Evolutionary conservation across 1,140 invertebrate genomes (phyloP), one percentile per base, ranked within the genome.

Genomic region (Tetranychus cinnabarinus): DNA sequence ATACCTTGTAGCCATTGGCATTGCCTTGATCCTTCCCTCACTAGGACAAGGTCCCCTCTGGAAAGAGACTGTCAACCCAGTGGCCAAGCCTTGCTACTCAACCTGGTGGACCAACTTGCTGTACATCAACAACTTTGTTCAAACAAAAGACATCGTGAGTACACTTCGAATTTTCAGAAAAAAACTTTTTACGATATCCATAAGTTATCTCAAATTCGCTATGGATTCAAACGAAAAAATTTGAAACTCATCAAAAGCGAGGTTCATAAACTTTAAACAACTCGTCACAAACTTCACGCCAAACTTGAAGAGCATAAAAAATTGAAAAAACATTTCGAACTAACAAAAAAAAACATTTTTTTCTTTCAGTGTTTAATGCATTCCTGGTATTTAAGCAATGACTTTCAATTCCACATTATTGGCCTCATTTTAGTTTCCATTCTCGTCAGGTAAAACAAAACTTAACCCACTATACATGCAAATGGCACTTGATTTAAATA

Each of bases 81-180:
- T 66, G 0, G 45, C 64, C 2, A 56, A 65, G 23, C 58, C 50
- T 8, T 69, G 68, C 35, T 42, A 59, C 35, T 61, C 60, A 10
- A 61, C 65, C n/a, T 69, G 67, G 67, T 69, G 68, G 68, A 55
- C 59, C 3, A 69, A 67, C 46, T 52, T 66, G 7, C 33, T 69
- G 12, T 69, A 64, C 46, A n/a, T 65, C 15, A 65, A 65, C 31
- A 62, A 63, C 35, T 56, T 60, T 55, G 33, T 65, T 6, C 50
- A 64, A 37, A 45, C 48, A 7, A 36, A 58, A 7, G 37, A 65
- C 23, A 65, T 65, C 1, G 62, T 64, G 58, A 56, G 56, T 63
- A 39, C 37, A 47, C 12, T 58, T 35, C 37, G 6, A 37, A 42
- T 23, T 23, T 23, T 23, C 0, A n/a, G 46, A 13, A 48, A n/a